Evolutionary conservation across 2,113 vertebrate genomes (phyloP), one percentile per base, ranked within the genome.

Genomic region (Pelobates fuscus): DNA sequence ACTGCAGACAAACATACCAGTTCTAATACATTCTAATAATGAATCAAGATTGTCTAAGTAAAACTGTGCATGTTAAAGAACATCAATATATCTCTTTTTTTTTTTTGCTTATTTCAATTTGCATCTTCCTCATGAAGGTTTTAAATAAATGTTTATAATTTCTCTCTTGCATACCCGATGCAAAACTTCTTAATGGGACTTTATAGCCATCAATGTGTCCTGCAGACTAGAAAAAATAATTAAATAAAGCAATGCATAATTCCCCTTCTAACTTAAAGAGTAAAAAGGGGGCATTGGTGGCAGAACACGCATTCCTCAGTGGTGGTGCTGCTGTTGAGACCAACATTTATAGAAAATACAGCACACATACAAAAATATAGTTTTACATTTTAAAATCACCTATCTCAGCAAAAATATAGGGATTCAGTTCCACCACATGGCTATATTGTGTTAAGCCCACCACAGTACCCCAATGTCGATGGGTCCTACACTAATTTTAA

Each of bases 111-210:
- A 82, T 67, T 80, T 77, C 71, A 81, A 78, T 76, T 80, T 74
- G 70, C 84, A 82, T 77, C 70, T 62, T 14, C 43, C 44, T 23
- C 43, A 18, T 30, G 58, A 71, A 43, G n/a, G n/a, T 63, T 64
- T 63, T 17, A 72, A 72, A 80, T 82, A 67, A 67, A 79, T 85
- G 84, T 86, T 83, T 84, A 83, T 81, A 83, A 85, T 84, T 80
- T 76, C 59, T 37, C 27, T 54, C 61, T 21, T 29, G 24, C 81
- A 54, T 71, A 82, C 82, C 80, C 71, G 18, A n/a, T n/a, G 59
- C 57, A 46, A 46, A 89, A 90, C 90, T 89, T 86, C 91, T 87
- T 80, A 84, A 91, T 91, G 89, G 87, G 89, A 88, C 78, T 82
- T 84, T 87, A 83, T 86, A 84, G 88, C 88, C 90, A 85, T 91